Evolutionary conservation across 2,113 vertebrate species (phyloP).

Genomic region (Muscicapa adusta): DNA sequence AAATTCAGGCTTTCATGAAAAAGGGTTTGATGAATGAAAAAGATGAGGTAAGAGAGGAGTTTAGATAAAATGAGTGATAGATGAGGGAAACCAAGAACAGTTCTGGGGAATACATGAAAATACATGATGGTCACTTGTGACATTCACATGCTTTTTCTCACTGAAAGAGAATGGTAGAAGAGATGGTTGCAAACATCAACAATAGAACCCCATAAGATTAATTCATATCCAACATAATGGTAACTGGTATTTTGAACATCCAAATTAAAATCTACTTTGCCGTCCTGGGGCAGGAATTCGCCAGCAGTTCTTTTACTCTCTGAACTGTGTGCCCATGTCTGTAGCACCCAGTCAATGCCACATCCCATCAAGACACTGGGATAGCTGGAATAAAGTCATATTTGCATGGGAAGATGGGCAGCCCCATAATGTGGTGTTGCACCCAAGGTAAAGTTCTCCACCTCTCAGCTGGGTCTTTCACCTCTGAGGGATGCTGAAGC

Average conservation of each 20-base stretch:
- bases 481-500: fast-evolving
- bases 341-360: neutral
- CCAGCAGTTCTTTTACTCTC: neutral
- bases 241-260: neutral
- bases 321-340: neutral
- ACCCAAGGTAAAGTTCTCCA: neutral
- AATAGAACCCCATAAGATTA: neutral
- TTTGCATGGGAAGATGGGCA: neutral
- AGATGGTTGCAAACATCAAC: neutral
- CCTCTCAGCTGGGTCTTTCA: neutral
- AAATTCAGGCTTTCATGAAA: neutral
- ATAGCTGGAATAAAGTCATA: neutral
- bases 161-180: neutral
- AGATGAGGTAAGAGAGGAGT: neutral
- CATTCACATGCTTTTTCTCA: neutral
- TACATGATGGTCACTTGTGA: neutral
- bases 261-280: neutral
- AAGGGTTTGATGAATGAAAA: neutral
- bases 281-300: neutral
- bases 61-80: neutral
- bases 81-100: neutral
- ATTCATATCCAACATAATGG: neutral
- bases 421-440: fast-evolving
- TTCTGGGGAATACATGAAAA: neutral
- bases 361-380: neutral